Evolutionary conservation across 2,113 vertebrate genomes (phyloP), one percentile per base, ranked within the genome.

Genomic region (Grammomys dolichurus): DNA sequence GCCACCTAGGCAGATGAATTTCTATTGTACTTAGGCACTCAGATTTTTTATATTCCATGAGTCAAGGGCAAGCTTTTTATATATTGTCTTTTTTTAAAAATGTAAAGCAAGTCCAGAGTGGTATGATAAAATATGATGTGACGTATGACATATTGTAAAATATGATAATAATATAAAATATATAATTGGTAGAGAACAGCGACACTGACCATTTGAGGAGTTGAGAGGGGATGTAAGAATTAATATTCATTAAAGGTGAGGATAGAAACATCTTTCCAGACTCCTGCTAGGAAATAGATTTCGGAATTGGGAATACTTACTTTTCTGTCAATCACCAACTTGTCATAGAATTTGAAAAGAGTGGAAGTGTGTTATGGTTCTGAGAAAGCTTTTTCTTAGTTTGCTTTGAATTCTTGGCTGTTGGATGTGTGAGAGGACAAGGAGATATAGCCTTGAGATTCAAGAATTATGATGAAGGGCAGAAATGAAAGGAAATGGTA

Each of bases 191-290:
- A 80, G 84, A 92, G 22, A 81, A 46, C 40, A 40, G 40, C 5
- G 16, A 81, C 72, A 40, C 4, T 81, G 51, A 40, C 4, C 5
- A 12, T 89, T 81, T 20, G 70, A n/a, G 89, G n/a, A 73, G n/a
- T 56, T 90, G 70, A 9, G 31, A 90, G 87, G 1, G 36, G 76
- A 10, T 73, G 51, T 73, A 94, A 72, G 73, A 90, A 67, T 19
- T 19, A 94, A 81, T 26, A 84, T 80, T 46, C 75, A 46, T 87
- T 78, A 86, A 89, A 94, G 33, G 7, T 58, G 24, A 94, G 9
- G 8, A 31, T 60, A 70, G n/a, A 72, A 78, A 80, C 17, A 43
- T 73, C n/a, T 85, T 16, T 90, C 24, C 43, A 80, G 51, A 73
- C 0, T 40, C 14, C 7, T 93, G 24, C 14, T 85, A 36, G 88